These are phyloP conservation scores for Serinus canaria DNA, from an alignment of 2,113 vertebrate genomes.

Conservation along the genomic window DNA sequence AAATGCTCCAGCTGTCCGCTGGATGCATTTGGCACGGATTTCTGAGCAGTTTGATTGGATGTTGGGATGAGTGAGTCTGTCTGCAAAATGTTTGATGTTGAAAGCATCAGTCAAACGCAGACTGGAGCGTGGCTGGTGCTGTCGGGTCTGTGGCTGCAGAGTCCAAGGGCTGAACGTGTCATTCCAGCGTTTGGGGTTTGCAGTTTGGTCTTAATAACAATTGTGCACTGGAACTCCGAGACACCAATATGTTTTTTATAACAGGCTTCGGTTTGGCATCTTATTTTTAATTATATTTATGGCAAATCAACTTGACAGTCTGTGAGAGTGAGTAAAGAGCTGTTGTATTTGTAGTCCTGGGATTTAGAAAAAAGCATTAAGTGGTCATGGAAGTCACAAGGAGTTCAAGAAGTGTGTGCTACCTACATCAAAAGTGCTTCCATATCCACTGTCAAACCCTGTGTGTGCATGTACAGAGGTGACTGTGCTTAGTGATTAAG, in stretches of 20 bases:
- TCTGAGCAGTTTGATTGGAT: neutral
- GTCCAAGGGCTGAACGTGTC: neutral
- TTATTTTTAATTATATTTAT: neutral
- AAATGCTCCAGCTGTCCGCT: neutral
- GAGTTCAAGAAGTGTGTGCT: neutral
- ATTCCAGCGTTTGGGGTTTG: neutral
- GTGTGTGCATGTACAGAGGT: rapidly evolving
- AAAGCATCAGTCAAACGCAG: neutral
- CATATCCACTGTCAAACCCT: rapidly evolving
- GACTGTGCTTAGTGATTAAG: neutral
- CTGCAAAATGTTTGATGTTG: neutral
- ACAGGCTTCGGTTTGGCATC: neutral
- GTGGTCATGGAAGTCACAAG: neutral
- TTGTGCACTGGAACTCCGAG: rapidly evolving
- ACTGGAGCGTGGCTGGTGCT: neutral
- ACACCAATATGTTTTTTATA: neutral
- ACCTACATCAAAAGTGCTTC: neutral
- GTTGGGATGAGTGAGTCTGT: neutral
- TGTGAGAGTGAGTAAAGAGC: neutral
- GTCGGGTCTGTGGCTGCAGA: neutral
- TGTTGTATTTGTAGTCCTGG: neutral
- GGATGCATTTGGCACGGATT: neutral
- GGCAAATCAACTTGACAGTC: neutral
- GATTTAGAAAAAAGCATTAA: neutral
- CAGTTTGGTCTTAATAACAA: neutral